phyloP scores from a whole-genome alignment of 2,888 invertebrate species.

The Melieria crassipennis region DNA sequence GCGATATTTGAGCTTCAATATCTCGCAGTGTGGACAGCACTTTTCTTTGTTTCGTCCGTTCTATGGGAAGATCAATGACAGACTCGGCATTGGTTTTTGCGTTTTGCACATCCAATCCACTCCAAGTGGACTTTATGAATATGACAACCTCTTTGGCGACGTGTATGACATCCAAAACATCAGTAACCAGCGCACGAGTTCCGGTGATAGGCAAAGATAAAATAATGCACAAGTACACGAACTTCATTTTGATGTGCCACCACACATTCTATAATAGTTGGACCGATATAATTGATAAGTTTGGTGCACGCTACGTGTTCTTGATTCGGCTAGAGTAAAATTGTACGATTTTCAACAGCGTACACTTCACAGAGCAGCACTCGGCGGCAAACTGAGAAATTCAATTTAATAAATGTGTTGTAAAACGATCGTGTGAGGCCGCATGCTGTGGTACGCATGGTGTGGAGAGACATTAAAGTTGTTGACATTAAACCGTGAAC shows the following conservation, averaged over 20 bases:
- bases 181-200: background rate
- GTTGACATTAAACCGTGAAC: too few species aligned
- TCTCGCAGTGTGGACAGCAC: conserved; percentile 69
- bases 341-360: too few species aligned
- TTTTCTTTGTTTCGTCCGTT: conserved; percentile 71
- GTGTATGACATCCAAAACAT: background rate
- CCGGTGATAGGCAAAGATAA: background rate
- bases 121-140: background rate
- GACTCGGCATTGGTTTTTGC: too few species aligned
- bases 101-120: background rate
- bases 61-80: conserved; percentile 70
- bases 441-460: too few species aligned
- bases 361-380: too few species aligned
- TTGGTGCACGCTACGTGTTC: too few species aligned
- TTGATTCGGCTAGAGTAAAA: too few species aligned
- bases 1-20: conserved; percentile 63
- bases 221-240: background rate
- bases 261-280: background rate
- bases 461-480: too few species aligned
- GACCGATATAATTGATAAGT: too few species aligned
- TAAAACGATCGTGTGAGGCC: too few species aligned
- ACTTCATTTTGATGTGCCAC: background rate
- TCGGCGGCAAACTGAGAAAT: too few species aligned
- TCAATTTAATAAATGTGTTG: too few species aligned
- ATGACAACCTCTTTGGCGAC: background rate